These are phyloP conservation scores for Rhinolophus sinicus DNA, from an alignment of 2,113 vertebrate species.

Conservation along the genomic window DNA sequence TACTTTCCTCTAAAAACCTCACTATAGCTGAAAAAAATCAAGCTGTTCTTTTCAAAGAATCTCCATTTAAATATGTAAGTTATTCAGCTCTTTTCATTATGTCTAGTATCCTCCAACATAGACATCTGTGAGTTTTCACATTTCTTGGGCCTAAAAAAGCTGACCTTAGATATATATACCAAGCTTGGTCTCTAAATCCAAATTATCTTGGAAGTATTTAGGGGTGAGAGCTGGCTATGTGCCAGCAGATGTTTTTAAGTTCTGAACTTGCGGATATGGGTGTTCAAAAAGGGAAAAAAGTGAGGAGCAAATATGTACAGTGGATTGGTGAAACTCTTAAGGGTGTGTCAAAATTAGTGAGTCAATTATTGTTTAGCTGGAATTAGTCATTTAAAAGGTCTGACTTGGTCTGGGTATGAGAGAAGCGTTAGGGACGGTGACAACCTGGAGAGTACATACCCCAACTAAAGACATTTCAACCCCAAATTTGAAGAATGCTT, in stretches of 20 bases:
- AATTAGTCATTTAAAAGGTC: conserved; percentile 36
- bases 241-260: neutral
- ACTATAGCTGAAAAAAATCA: neutral
- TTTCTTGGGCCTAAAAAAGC: neutral
- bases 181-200: neutral
- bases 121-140: neutral
- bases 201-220: neutral
- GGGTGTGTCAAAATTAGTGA: neutral
- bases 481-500: neutral
- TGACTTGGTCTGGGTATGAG: neutral
- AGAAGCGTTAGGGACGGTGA: neutral
- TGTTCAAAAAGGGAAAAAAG: neutral
- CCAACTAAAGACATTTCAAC: neutral
- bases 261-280: neutral
- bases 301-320: neutral
- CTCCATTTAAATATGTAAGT: neutral
- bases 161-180: neutral
- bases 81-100: conserved; percentile 10
- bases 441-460: neutral
- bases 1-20: conserved; percentile 24
- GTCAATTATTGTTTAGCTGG: neutral
- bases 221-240: neutral
- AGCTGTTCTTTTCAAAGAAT: neutral
- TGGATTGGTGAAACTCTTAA: neutral
- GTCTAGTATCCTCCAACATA: neutral